Percentiles rank a stretch among this genome's conserved stretches.
Evolutionary conservation across 2,113 vertebrate species (phyloP).

Genomic region (Mus spicilegus): DNA sequence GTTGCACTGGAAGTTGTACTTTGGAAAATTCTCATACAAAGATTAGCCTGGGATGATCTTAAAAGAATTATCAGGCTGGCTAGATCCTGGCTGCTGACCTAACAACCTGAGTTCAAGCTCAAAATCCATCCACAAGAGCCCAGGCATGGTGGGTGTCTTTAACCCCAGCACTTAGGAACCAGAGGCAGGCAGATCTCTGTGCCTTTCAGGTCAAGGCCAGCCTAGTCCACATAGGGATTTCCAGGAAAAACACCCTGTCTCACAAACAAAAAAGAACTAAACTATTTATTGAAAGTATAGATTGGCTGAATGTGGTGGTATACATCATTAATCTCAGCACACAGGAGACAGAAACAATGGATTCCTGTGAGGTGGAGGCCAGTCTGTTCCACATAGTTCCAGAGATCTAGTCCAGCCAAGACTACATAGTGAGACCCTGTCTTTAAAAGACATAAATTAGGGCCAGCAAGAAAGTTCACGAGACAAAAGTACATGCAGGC

Average conservation of each 20-base stretch:
- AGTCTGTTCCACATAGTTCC: not conserved
- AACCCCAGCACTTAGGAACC: not conserved
- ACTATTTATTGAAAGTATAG: not conserved
- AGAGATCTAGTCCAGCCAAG: not conserved
- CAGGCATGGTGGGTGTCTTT: not conserved
- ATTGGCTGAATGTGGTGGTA: not conserved
- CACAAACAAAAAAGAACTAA: not conserved
- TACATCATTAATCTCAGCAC: not conserved
- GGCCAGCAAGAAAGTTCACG: not conserved
- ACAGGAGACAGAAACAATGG: not conserved
- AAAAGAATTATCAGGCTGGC: not conserved
- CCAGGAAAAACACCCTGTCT: not conserved
- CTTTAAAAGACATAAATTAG: not conserved
- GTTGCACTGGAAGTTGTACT: not conserved
- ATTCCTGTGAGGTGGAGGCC: not conserved
- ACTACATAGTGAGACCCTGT: not conserved
- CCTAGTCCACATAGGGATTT: not conserved
- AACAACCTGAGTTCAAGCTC: not conserved
- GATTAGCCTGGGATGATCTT: not conserved
- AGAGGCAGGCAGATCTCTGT: not conserved
- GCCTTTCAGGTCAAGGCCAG: not conserved
- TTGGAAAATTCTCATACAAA: slow-evolving; percentile 5
- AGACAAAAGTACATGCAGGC: not conserved
- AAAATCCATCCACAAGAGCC: no score
- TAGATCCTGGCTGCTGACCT: not conserved